Evolutionary conservation across 2,113 vertebrate genomes (phyloP).

Genomic region (Podilymbus podiceps): DNA sequence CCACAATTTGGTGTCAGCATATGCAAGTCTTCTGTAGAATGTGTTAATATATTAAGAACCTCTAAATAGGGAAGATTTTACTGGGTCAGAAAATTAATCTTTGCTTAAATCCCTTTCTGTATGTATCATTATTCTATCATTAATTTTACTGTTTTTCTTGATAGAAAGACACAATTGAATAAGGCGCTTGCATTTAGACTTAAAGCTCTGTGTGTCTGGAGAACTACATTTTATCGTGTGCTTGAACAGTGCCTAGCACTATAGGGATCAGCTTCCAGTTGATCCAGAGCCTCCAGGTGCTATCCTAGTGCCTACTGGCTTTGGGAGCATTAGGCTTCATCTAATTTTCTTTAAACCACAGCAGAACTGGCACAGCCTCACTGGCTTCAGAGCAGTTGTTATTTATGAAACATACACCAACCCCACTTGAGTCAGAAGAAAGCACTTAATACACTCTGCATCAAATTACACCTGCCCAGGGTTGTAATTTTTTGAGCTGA

Average conservation of each 20-base stretch:
- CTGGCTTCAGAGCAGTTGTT: not conserved
- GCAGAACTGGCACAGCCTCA: not conserved
- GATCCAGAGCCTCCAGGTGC: not conserved
- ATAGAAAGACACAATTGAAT: not conserved
- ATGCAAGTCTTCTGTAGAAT: slow-evolving; percentile 34
- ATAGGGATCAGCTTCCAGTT: not conserved
- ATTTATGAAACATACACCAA: not conserved
- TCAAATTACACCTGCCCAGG: not conserved
- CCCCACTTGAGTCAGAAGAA: not conserved
- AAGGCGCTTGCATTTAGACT: not conserved
- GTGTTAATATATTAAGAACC: slow-evolving; percentile 15
- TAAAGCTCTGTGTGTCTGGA: not conserved
- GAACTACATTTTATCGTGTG: not conserved
- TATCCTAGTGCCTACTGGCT: not conserved
- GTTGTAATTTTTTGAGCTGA: not conserved
- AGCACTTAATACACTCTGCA: not conserved
- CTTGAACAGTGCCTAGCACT: not conserved
- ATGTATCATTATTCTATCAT: not conserved
- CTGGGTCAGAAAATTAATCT: not conserved
- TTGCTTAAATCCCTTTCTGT: not conserved
- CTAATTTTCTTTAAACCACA: not conserved
- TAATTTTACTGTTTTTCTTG: slow-evolving; percentile 20
- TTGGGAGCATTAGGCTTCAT: not conserved
- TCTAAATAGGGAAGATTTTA: not conserved
- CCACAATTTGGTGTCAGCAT: slow-evolving; percentile 47